A percentile compares a stretch with the other conserved stretches of the same genome.
Conservation (phyloP, 2,113 vertebrate genomes). For the Aythya baeri region DNA sequence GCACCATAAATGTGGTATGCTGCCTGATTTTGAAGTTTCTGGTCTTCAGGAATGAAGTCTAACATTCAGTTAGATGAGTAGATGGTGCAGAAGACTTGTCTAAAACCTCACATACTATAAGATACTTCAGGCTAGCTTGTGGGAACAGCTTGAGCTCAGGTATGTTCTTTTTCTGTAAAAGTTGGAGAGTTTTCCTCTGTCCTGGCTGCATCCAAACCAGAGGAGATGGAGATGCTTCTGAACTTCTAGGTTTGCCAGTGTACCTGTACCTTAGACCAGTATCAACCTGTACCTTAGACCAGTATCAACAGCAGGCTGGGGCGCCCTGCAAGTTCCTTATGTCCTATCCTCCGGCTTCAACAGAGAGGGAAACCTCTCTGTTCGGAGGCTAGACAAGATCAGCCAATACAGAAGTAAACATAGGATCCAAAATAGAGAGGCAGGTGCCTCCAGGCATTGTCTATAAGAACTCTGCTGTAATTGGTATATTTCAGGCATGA, state of each 20-base stretch:
- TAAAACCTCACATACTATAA: accelerated
- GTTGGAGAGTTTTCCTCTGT: neutral
- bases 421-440: neutral
- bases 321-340: neutral
- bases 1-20: accelerated
- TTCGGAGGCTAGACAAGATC: neutral
- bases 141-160: neutral
- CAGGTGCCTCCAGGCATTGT: neutral
- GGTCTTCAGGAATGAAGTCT: neutral
- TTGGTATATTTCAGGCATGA: neutral
- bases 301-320: neutral
- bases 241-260: neutral
- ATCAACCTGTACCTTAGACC: neutral
- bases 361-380: neutral
- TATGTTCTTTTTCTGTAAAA: neutral
- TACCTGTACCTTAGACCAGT: neutral
- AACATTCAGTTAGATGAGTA: neutral
- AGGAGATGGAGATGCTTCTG: neutral
- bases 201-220: neutral
- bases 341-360: neutral
- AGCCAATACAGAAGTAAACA: neutral
- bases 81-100: neutral
- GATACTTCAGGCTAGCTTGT: neutral
- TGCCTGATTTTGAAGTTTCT: neutral
- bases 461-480: neutral